These are phyloP conservation scores for Bombycilla garrulus DNA, from an alignment of 2,113 vertebrate species.

Conservation along the genomic window DNA sequence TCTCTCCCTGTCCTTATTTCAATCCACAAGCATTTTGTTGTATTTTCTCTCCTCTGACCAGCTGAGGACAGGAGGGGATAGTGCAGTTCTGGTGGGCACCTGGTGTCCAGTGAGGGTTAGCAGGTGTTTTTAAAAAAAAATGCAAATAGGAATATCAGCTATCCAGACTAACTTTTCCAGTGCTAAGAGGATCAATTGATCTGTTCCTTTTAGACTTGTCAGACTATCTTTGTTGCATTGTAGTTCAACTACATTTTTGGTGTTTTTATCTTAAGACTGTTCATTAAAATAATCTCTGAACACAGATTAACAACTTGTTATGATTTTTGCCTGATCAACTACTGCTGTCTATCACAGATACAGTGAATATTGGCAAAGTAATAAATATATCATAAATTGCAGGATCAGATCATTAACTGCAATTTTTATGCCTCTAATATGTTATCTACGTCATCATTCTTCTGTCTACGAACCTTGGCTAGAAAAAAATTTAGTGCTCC, in stretches of 20 bases:
- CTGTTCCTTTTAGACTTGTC: neutral
- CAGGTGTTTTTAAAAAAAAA: neutral
- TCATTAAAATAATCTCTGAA: conserved; percentile 7
- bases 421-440: neutral
- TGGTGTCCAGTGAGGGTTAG: neutral
- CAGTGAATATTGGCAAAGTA: neutral
- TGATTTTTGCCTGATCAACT: neutral
- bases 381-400: neutral
- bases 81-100: neutral
- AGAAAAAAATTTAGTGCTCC: neutral
- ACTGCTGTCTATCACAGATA: neutral
- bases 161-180: neutral
- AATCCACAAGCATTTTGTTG: neutral
- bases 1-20: neutral
- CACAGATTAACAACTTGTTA: neutral
- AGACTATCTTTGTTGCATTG: neutral
- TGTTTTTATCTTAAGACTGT: neutral
- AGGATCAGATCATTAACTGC: neutral
- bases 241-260: neutral
- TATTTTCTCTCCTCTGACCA: neutral
- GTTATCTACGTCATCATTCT: neutral
- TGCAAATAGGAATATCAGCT: neutral
- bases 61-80: neutral
- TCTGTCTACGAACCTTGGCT: neutral
- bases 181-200: neutral